A percentile compares a stretch with the other conserved stretches of the same genome.
phyloP scores from a whole-genome alignment of 2,888 invertebrate genomes.

The Apotomis betuletana region DNA sequence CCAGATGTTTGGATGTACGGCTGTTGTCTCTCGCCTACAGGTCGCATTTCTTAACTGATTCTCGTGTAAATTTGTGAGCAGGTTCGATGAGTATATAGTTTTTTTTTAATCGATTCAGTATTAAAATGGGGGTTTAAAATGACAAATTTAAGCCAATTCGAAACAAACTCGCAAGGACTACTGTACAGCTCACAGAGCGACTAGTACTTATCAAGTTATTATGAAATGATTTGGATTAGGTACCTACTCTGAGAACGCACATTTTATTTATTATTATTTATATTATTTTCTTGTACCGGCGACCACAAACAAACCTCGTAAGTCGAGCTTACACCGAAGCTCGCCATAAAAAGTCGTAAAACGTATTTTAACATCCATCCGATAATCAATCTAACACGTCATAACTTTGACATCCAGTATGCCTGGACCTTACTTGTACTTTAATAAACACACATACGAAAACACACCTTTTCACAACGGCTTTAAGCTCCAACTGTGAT shows the following conservation, averaged over 20 bases:
- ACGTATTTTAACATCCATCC: slow-evolving; percentile 84
- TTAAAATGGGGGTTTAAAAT: no score
- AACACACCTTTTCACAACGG: slow-evolving; percentile 48
- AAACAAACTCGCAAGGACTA: no score
- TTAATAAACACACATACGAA: slow-evolving; percentile 48
- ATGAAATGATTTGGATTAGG: no score
- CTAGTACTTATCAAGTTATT: no score
- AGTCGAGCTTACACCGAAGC: slow-evolving; percentile 72
- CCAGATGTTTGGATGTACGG: no score
- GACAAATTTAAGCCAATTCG: no score
- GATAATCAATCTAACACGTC: slow-evolving; percentile 85
- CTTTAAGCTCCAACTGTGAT: slow-evolving; percentile 50
- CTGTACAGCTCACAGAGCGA: no score
- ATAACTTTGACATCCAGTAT: slow-evolving; percentile 83
- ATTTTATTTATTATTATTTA: slow-evolving; percentile 8
- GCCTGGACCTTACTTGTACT: slow-evolving; percentile 68
- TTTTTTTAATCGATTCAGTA: no score
- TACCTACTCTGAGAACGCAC: neutral
- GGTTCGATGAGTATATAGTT: no score
- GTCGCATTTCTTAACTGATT: no score
- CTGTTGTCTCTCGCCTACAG: no score
- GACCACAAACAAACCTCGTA: slow-evolving; percentile 74
- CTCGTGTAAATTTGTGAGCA: no score
- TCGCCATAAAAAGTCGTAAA: slow-evolving; percentile 81
- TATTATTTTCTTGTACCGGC: slow-evolving; percentile 47